Base-by-base conservation (phyloP, 2,888 invertebrate genomes). In the Drymonia ruficornis region DNA sequence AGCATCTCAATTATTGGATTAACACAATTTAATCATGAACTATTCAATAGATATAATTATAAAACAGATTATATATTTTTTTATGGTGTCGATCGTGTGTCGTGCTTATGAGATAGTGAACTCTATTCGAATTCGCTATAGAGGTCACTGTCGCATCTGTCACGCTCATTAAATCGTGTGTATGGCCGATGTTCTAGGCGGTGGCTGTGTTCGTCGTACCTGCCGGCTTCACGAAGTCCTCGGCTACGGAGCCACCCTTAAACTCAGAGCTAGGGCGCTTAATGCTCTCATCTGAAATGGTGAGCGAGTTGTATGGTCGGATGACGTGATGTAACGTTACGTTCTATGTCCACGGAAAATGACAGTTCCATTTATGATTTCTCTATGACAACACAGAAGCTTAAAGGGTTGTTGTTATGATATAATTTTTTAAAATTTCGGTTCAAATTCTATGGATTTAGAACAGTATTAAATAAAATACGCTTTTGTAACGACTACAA, bases 181-280 rank as follows among this genome's bases (percentile, higher is more conserved):
- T 84, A 85, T 87, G 87, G 84, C 78, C 86, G 87, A 84, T 87
- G 87, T 77, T 80, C 86, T 90, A 90, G 88, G 89, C 89, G 81
- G 81, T 84, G 83, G 87, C 86, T 71, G 81, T 80, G 81, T 74
- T 77, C 83, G 87, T 86, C 89, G 87, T 89, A 89, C 91, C 92
- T 92, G 86, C 86, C 78, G 81, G 83, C 89, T 87, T 89, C 86
- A 80, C 81, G 78, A 76, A 70, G 81, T 91, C 93, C 76, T 92
- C 93, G 72, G 87, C 89, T 82, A 91, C 86, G 78, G 91, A 92
- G 73, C 86, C 84, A 78, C 95, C 96, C 91, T 96, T 97, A 81
- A 96, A 96, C 94, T 97, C 97, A 93, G 97, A 97, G 93, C 96
- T 97, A 84, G 97, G 97, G 91, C 97, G 95, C 89, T 96, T 96